phyloP scores from a whole-genome alignment of 2,888 invertebrate species.

The Meandrusa payeni region DNA sequence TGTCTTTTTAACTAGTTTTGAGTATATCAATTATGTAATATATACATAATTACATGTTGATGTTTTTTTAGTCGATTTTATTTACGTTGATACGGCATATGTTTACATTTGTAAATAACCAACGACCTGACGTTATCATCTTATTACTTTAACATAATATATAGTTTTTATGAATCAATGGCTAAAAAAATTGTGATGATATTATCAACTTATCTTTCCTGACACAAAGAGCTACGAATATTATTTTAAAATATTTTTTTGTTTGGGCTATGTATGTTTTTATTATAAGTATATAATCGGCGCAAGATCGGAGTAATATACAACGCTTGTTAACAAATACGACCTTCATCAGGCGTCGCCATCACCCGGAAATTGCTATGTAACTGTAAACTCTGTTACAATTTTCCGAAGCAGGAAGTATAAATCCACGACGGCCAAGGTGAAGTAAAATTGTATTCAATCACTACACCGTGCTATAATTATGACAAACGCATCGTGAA shows the following conservation, averaged over 20 bases:
- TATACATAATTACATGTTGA: not conserved
- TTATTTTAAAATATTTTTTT: not conserved
- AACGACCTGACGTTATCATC: constrained; percentile 14
- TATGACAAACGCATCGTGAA: constrained; percentile 20
- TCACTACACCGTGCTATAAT: constrained; percentile 28
- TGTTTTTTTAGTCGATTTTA: constrained; percentile 12
- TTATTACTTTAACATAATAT: not conserved
- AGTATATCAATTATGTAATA: too few species aligned
- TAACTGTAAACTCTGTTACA: constrained; percentile 67
- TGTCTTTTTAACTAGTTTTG: too few species aligned
- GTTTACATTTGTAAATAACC: constrained; percentile 15
- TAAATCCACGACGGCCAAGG: constrained; percentile 61
- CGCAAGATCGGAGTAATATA: constrained; percentile 40
- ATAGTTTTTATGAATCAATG: not conserved
- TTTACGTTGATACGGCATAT: constrained; percentile 20
- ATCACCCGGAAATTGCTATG: constrained; percentile 68
- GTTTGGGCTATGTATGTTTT: constrained; percentile 28
- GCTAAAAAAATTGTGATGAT: not conserved
- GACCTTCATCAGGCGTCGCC: constrained; percentile 65
- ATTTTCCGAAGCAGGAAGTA: constrained; percentile 76
- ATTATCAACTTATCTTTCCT: not conserved
- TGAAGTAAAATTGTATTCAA: constrained; percentile 59
- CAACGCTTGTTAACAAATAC: constrained; percentile 44
- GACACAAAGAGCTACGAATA: not conserved
- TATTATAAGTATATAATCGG: constrained; percentile 30